phyloP scores from a whole-genome alignment of 2,113 vertebrate species.

The Probosciger aterrimus region DNA sequence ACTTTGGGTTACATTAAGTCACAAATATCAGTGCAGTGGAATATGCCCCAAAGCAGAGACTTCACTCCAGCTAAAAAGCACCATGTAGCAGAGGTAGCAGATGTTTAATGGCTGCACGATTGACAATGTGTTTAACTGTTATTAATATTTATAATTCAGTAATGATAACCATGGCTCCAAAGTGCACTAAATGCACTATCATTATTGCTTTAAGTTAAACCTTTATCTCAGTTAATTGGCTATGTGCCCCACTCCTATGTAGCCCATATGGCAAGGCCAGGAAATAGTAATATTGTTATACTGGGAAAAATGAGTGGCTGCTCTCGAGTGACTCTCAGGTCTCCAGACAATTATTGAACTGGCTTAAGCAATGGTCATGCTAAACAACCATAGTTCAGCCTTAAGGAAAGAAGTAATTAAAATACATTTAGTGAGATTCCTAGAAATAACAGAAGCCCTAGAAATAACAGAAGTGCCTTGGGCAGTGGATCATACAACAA shows the following conservation, averaged over 20 bases:
- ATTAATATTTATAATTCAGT: conserved; percentile 71
- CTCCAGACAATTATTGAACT: conserved; percentile 47
- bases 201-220: conserved; percentile 60
- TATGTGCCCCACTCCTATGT: background rate
- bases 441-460: background rate
- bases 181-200: conserved; percentile 55
- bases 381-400: background rate
- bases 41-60: background rate
- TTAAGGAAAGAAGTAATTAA: conserved; percentile 11
- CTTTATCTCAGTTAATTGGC: conserved; percentile 52
- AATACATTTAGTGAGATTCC: background rate
- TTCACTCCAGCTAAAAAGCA: conserved; percentile 19
- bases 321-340: background rate
- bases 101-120: conserved; percentile 62
- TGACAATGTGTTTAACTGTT: conserved; percentile 65
- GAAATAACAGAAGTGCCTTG: background rate
- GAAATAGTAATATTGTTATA: conserved; percentile 51
- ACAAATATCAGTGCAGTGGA: background rate
- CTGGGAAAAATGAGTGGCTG: conserved; percentile 22
- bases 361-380: background rate
- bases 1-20: background rate
- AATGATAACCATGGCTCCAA: conserved; percentile 56
- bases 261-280: conserved; percentile 44
- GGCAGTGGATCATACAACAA: background rate
- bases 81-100: conserved; percentile 40